Evolutionary conservation across 2,888 invertebrate species (phyloP), one percentile per base, ranked within the genome.

Genomic region (Andrena bicolor): DNA sequence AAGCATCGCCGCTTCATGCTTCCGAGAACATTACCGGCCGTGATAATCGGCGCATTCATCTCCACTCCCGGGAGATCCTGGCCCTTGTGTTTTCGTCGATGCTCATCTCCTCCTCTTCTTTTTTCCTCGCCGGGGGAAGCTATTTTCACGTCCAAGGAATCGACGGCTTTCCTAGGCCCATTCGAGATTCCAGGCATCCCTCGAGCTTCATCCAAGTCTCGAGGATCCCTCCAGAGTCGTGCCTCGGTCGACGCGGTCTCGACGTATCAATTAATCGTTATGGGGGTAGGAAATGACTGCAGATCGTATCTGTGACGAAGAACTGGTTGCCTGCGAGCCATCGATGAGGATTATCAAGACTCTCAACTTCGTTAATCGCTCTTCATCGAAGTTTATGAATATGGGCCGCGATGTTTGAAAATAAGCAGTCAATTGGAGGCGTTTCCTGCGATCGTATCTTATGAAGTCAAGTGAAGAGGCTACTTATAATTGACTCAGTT

Each of bases 1-100:
- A 86, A 88, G 87, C 87, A 82, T 88, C 88, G 85, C 70, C 85
- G 86, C 82, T 86, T 88, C 87, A 86, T 88, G 88, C 88, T 88
- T 88, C 88, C 87, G 88, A 88, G 87, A 88, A 88, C 88, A 88
- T 88, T 87, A 88, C 87, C 80, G 80, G 79, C 80, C 79, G 80
- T 87, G 88, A 87, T 88, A 87, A 88, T 88, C 85, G 85, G 79
- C 83, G 83, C 86, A 87, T 88, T 88, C 86, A 88, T 88, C 88
- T 88, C 66, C 80, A 76, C 83, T 77, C 78, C 74, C 65, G 80
- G 83, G 71, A 82, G 87, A 87, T 88, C 69, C 75, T 83, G 70
- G 76, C 65, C 69, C 70, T 64, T 79, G 80, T 77, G 83, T 88
- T 88, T 88, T 85, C 85, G 82, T 82, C 82, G 85, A 86, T 84